phyloP scores from a whole-genome alignment of 2,113 vertebrate species.

The Mungos mungo region DNA sequence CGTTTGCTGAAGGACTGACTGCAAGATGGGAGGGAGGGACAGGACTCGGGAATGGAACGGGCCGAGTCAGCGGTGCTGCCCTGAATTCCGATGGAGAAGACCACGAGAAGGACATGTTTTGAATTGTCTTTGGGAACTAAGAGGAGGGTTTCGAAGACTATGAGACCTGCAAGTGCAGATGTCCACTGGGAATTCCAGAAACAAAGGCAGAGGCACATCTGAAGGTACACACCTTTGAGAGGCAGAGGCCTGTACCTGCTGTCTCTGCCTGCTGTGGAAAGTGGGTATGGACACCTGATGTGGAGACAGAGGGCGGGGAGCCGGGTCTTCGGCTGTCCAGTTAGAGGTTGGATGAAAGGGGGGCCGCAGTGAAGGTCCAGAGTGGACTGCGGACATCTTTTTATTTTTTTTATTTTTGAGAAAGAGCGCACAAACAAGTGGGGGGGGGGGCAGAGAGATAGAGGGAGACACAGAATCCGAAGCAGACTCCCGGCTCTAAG shows the following conservation, averaged over 20 bases:
- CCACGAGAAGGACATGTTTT: neutral
- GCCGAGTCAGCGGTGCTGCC: rapidly evolving
- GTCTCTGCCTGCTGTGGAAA: neutral
- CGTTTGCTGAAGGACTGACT: neutral
- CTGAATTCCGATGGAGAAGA: neutral
- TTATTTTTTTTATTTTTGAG: too few species aligned
- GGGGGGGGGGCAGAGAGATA: too few species aligned
- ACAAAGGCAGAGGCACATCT: neutral
- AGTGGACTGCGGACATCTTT: neutral
- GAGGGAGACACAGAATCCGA: too few species aligned
- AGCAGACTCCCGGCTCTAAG: too few species aligned
- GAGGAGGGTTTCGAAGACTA: rapidly evolving
- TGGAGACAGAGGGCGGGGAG: neutral
- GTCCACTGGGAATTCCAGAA: neutral
- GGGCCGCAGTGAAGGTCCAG: neutral
- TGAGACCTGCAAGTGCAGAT: too few species aligned
- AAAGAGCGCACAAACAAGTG: too few species aligned
- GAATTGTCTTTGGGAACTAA: neutral
- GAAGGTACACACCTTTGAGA: neutral
- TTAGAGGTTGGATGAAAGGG: neutral
- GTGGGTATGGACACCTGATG: rapidly evolving
- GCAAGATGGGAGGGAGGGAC: too few species aligned
- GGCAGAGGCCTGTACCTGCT: rapidly evolving
- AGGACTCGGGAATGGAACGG: too few species aligned
- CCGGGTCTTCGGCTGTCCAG: rapidly evolving